Evolutionary conservation across 2,888 invertebrate species (phyloP).

Genomic region (Drosophila mimetica): DNA sequence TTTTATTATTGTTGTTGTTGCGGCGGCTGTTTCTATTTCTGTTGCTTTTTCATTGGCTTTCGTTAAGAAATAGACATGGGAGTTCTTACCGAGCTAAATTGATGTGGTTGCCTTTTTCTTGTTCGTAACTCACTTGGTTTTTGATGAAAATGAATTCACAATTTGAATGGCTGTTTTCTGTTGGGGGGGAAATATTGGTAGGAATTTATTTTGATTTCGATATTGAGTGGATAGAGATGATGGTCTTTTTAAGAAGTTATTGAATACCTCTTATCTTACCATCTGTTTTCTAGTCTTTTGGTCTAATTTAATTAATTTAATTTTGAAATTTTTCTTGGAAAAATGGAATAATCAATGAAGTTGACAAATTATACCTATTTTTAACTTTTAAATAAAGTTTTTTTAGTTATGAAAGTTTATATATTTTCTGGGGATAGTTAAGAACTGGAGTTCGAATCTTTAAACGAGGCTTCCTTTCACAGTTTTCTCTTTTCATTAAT

Average conservation of each 20-base stretch:
- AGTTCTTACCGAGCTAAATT: conserved; percentile 46
- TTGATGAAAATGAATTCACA: conserved; percentile 51
- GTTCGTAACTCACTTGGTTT: conserved; percentile 37
- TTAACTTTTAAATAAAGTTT: too few species aligned
- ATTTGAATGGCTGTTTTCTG: conserved; percentile 31
- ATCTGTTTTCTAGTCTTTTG: too few species aligned
- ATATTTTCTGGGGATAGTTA: too few species aligned
- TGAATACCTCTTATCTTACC: neutral
- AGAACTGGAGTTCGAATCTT: too few species aligned
- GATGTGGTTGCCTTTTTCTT: conserved; percentile 50
- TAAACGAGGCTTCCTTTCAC: neutral
- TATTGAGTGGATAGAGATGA: neutral
- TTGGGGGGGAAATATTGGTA: conserved; percentile 14
- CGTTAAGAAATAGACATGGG: conserved; percentile 47
- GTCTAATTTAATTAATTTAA: too few species aligned
- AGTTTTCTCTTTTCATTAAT: conserved; percentile 38
- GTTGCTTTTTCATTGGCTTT: conserved; percentile 79
- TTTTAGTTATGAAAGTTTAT: too few species aligned
- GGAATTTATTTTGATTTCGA: conserved; percentile 8
- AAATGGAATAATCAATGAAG: too few species aligned
- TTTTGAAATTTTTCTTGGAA: too few species aligned
- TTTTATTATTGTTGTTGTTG: conserved; percentile 39
- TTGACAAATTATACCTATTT: too few species aligned
- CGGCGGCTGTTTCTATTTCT: conserved; percentile 47
- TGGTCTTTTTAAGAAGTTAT: neutral